These are phyloP conservation scores for Sarotherodon lohbergeri DNA, from an alignment of 2,113 vertebrate genomes.

Conservation along the genomic window DNA sequence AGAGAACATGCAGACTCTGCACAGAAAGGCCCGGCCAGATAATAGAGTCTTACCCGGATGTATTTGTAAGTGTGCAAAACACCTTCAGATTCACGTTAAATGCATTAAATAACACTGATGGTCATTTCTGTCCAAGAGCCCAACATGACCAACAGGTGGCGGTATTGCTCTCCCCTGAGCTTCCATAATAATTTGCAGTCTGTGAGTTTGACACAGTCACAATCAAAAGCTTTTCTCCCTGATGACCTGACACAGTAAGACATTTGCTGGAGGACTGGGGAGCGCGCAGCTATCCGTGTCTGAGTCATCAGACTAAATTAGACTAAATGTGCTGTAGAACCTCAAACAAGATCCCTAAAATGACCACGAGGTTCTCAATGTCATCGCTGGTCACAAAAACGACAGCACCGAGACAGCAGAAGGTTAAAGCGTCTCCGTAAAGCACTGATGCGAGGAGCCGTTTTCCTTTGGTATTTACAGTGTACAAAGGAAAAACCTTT, in stretches of 20 bases:
- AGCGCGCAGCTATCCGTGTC: neutral
- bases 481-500: constrained; percentile 18
- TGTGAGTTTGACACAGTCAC: neutral
- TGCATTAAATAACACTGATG: neutral
- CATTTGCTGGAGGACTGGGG: neutral
- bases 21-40: rapidly evolving
- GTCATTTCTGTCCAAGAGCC: neutral
- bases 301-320: constrained; percentile 14
- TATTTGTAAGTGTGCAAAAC: neutral
- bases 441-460: neutral
- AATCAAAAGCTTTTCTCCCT: constrained; percentile 8
- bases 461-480: neutral
- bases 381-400: neutral
- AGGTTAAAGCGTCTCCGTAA: neutral
- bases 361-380: neutral
- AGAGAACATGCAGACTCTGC: neutral
- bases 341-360: neutral
- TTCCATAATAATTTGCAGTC: neutral
- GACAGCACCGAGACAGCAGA: neutral
- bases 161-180: constrained; percentile 25
- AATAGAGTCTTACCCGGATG: neutral
- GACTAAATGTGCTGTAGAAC: neutral
- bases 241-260: constrained; percentile 24
- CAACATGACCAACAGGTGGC: constrained; percentile 30
- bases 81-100: neutral